A percentile compares a stretch with the other conserved stretches of the same genome.
These are phyloP conservation scores for Toxonevra muliebris DNA, from an alignment of 2,888 invertebrate genomes.

Conservation along the genomic window DNA sequence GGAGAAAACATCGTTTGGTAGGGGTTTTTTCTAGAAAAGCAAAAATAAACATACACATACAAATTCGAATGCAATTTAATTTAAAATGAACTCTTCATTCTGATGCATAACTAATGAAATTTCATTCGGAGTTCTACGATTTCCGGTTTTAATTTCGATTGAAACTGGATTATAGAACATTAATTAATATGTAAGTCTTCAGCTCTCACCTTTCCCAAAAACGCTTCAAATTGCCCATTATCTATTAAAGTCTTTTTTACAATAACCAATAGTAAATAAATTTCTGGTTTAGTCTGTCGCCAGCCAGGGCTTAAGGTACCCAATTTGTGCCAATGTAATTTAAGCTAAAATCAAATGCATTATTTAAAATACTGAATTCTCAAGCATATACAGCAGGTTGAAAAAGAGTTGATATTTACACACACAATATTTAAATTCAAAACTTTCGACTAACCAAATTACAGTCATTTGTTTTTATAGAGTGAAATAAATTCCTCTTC, in stretches of 20 bases:
- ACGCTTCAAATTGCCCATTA: slow-evolving; percentile 48
- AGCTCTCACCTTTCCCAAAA: slow-evolving; percentile 47
- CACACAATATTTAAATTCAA: too few species aligned
- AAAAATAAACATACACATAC: too few species aligned
- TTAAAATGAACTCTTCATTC: too few species aligned
- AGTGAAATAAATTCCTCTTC: too few species aligned
- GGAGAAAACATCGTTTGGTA: slow-evolving; percentile 43
- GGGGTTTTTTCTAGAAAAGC: slow-evolving; percentile 43
- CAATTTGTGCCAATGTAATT: slow-evolving; percentile 72
- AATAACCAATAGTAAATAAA: slow-evolving; percentile 70
- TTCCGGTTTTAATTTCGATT: not conserved
- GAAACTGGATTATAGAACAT: not conserved
- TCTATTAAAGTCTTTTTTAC: slow-evolving; percentile 67
- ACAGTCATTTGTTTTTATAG: too few species aligned
- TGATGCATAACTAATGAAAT: too few species aligned
- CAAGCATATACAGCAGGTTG: too few species aligned
- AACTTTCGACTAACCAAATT: too few species aligned
- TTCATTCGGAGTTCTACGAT: too few species aligned
- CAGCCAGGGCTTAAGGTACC: slow-evolving; percentile 70
- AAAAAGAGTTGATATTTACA: too few species aligned
- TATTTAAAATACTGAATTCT: too few species aligned
- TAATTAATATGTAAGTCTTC: not conserved
- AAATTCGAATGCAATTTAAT: too few species aligned
- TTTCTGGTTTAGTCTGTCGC: slow-evolving; percentile 71
- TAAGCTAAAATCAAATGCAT: slow-evolving; percentile 59